Conservation (phyloP, 2,113 vertebrate species). For the Esox niger region DNA sequence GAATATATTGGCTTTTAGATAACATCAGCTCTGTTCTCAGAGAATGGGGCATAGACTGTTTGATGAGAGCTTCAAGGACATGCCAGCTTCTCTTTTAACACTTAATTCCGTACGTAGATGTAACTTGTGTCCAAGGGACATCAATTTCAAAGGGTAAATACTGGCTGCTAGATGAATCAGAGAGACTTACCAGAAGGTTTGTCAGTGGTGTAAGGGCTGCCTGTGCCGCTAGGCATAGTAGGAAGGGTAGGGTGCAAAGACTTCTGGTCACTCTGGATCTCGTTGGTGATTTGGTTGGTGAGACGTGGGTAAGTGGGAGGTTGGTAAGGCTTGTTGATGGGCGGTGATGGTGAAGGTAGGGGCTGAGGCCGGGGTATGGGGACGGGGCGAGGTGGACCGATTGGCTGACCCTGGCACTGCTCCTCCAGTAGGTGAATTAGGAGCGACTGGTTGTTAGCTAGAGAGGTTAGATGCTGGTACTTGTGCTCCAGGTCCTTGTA, state of each 20-base stretch:
- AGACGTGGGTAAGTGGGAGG: conserved; percentile 82
- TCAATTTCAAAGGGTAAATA: background rate
- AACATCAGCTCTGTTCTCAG: conserved; percentile 51
- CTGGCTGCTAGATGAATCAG: background rate
- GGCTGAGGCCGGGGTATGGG: conserved; percentile 63
- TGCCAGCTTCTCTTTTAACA: conserved; percentile 2
- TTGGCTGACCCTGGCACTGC: conserved; percentile 80
- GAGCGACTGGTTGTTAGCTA: conserved; percentile 91
- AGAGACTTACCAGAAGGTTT: conserved; percentile 90
- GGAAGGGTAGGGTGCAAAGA: conserved; percentile 79
- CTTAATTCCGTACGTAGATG: background rate
- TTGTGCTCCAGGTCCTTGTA: conserved; percentile 98
- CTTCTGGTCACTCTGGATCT: conserved; percentile 97
- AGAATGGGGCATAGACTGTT: conserved; percentile 32
- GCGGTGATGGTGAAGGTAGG: conserved; percentile 64
- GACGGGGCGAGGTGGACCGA: conserved; percentile 51
- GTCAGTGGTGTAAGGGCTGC: conserved; percentile 85
- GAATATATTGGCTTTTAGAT: conserved; percentile 54
- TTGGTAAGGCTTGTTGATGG: conserved; percentile 76
- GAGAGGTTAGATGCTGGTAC: conserved; percentile 88
- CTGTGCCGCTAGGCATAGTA: conserved; percentile 89
- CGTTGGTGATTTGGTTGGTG: conserved; percentile 92
- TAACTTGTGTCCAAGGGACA: background rate
- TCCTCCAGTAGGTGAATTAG: conserved; percentile 89
- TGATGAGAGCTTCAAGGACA: conserved; percentile 12